A percentile compares a stretch with the other conserved stretches of the same genome.
Conservation (phyloP, 2,888 invertebrate species). For the Torymus tubicola region DNA sequence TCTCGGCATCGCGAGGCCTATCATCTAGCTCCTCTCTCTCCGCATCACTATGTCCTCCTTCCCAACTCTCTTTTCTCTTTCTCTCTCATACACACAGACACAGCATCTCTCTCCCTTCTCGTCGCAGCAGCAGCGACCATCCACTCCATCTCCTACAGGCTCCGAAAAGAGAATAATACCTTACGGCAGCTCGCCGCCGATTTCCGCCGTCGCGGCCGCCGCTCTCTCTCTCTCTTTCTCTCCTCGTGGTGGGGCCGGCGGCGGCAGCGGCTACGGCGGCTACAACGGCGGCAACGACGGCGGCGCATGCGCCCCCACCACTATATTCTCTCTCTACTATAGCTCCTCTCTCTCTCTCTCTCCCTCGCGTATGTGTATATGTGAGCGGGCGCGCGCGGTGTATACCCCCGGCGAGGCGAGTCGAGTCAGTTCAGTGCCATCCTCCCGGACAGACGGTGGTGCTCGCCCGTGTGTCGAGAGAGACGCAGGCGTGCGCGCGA, state of each 20-base stretch:
- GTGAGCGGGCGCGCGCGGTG: neutral
- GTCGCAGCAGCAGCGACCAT: too few relatives aligned
- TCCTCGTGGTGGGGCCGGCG: too few relatives aligned
- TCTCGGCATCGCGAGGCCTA: too few relatives aligned
- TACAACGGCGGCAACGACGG: neutral
- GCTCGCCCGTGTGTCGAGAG: neutral
- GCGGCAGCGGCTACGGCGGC: neutral
- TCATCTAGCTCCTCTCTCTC: too few relatives aligned
- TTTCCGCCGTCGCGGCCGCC: conserved; percentile 31
- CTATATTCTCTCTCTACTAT: too few relatives aligned
- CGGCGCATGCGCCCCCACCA: neutral
- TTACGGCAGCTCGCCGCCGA: neutral
- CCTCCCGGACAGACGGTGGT: conserved; percentile 45
- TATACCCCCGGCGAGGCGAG: conserved; percentile 2
- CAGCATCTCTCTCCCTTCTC: too few relatives aligned
- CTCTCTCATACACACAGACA: too few relatives aligned
- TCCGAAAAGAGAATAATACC: too few relatives aligned
- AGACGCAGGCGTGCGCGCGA: conserved; percentile 15
- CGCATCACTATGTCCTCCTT: too few relatives aligned
- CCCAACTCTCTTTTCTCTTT: too few relatives aligned
- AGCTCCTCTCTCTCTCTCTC: too few relatives aligned
- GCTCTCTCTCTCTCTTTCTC: conserved; percentile 10
- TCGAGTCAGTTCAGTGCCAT: conserved; percentile 54
- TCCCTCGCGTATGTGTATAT: neutral
- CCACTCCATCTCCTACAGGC: neutral